Percentiles rank a stretch among this genome's conserved stretches.
Evolutionary conservation across 2,797 vertebrate species (phyloP).

Genomic region (Poecilia velifera): DNA sequence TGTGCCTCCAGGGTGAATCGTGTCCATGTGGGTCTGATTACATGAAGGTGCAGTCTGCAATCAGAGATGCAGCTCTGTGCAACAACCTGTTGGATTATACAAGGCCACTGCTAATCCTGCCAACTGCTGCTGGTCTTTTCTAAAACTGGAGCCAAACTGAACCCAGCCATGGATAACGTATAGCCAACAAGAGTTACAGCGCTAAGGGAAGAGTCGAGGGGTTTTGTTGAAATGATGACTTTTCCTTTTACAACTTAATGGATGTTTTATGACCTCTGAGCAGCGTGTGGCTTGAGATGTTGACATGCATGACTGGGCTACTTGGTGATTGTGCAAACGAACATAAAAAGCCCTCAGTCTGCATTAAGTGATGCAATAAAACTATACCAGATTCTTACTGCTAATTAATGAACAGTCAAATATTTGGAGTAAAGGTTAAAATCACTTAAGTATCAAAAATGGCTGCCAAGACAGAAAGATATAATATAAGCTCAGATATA

Average conservation of each 20-base stretch:
- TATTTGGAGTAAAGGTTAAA: neutral
- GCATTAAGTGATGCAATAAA: constrained; percentile 2
- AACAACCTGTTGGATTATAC: constrained; percentile 40
- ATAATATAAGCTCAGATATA: no score
- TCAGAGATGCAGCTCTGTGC: constrained; percentile 46
- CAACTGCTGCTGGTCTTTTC: constrained; percentile 18
- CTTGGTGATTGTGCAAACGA: constrained; percentile 13
- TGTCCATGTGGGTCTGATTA: constrained; percentile 52
- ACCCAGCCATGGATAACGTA: constrained; percentile 4
- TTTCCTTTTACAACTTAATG: constrained; percentile 26
- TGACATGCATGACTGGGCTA: constrained; percentile 20
- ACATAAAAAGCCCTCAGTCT: constrained; percentile 2
- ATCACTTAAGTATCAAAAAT: neutral
- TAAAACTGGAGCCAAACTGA: constrained; percentile 16
- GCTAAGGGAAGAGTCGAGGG: neutral
- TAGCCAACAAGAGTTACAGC: constrained; percentile 4
- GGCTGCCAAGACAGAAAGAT: neutral
- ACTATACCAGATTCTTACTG: neutral
- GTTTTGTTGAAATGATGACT: constrained; percentile 4
- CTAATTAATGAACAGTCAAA: neutral
- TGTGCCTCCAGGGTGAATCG: constrained; percentile 39
- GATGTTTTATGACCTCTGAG: constrained; percentile 32
- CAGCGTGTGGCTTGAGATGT: constrained; percentile 10
- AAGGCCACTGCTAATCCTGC: constrained; percentile 51
- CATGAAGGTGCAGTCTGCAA: constrained; percentile 48